Conservation (phyloP, 1,140 invertebrate genomes). For the Rhysida immarginata region DNA sequence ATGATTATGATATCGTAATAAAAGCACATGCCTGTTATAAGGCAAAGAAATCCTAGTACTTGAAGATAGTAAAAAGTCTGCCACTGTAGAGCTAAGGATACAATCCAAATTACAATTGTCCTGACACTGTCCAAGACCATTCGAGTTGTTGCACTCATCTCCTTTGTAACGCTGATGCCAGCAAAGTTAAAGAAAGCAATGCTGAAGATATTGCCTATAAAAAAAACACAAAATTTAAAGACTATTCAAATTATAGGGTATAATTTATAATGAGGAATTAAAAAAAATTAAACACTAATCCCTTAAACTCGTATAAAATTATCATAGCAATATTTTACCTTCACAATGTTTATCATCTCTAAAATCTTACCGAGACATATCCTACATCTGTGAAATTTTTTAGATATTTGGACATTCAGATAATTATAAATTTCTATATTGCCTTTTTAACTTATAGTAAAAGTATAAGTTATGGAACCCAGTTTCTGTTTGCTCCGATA, state of each 20-base stretch:
- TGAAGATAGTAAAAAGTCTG: constrained; percentile 67
- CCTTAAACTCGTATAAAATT: too few species aligned
- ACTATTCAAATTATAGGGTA: background rate
- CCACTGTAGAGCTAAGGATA: constrained; percentile 55
- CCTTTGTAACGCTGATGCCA: constrained; percentile 89
- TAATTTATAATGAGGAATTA: too few species aligned
- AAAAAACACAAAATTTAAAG: background rate
- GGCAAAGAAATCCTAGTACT: constrained; percentile 52
- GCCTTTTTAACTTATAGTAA: too few species aligned
- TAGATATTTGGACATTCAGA: too few species aligned
- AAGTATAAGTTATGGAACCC: too few species aligned
- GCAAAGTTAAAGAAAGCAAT: constrained; percentile 96
- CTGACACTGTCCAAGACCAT: constrained; percentile 83
- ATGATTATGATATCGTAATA: constrained; percentile 54
- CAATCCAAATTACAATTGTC: constrained; percentile 75
- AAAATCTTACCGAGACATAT: too few species aligned
- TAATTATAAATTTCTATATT: too few species aligned
- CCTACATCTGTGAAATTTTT: too few species aligned
- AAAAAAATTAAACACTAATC: too few species aligned
- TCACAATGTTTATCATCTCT: too few species aligned
- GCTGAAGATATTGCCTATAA: constrained; percentile 65
- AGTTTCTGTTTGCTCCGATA: too few species aligned
- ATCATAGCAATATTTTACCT: too few species aligned
- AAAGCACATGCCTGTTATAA: constrained; percentile 55
- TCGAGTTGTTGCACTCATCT: constrained; percentile 76